Base-by-base conservation (phyloP, 1,140 invertebrate genomes). In the Drosophila paulistorum region DNA sequence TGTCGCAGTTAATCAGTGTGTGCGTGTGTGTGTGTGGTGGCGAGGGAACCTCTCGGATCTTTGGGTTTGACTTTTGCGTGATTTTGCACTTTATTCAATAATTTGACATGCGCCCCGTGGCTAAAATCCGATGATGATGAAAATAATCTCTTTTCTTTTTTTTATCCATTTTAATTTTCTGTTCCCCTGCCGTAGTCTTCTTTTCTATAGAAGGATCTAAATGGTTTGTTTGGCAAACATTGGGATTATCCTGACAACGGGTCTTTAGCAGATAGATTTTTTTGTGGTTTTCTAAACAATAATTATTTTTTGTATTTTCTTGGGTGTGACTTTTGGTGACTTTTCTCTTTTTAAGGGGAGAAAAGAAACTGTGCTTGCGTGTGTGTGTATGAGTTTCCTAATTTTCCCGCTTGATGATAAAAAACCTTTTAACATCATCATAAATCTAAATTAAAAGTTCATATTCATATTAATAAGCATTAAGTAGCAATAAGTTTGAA, bases 101-200 rank as follows among this genome's bases (percentile, higher is more conserved):
- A 90, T 87, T 91, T 90, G 90, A 91, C 90, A 83, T 91, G 90
- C 83, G 83, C 86, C 86, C 90, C 90, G 83, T 86, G 81, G 90
- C 90, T 91, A 74, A 91, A 85, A 77, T 59, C 90, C 81, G 90
- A 87, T 74, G 90, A 91, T 91, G 86, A 91, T 91, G 90, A 91
- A 89, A 90, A 90, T 82, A 78, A 90, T 91, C 68, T 75, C 55
- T 71, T 65, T 61, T 37, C 71, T 30, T 14, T 57, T 57, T 26
- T 39, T 59, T 59, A 39, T 2, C 10, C 5, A 20, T 59, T 17
- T 59, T 11, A 23, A 23, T 51, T 51, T 51, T 51, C 3, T 17
- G 14, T 74, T 72, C 58, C 55, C 68, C 33, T 75, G 70, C 42
- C 62, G 13, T 4, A 35, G 64, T 68, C 60, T 68, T 58, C 51